Base-by-base conservation (phyloP, 2,888 invertebrate genomes). In the Stenichneumon culpator region DNA sequence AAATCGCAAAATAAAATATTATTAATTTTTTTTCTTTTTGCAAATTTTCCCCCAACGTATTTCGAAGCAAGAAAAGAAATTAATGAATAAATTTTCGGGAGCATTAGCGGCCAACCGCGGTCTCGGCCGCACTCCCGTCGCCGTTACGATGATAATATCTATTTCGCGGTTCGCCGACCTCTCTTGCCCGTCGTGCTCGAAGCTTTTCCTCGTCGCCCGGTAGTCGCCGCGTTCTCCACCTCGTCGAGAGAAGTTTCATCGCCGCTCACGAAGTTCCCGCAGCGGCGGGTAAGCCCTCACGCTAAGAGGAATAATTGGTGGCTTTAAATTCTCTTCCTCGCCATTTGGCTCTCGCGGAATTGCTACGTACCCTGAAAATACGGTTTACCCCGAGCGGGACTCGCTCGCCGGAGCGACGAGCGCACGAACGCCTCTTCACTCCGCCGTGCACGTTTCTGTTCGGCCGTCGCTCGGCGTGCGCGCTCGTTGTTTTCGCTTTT, bases 151-250 rank as follows among this genome's bases (percentile, higher is more conserved):
- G 65, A 79, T 65, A 60, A 72, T 54, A 72, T 65, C 25, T 52
- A 79, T 72, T 79, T 79, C 65, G 79, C 79, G 79, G 72, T 72
- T 79, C 72, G 72, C 79, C 70, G 79, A 79, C 72, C 79, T 65
- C 50, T 44, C 65, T 67, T 78, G 25, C 69, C 44, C n/a, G 14
- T 32, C 44, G 69, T 54, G 5, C 25, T 25, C 25, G n/a, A 47
- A 39, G 28, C 73, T 36, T 54, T 19, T 60, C 36, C 32, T 73
- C 73, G 73, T 73, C 60, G 57, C n/a, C 36, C 39, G 36, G 16
- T 16, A n/a, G 28, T 36, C 65, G 39, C 39, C 11, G 44, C 50
- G 50, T 68, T 68, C 44, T 16, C 65, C 65, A 65, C 65, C 68
- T 68, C 68, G 19, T 47, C 57, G 57, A 7, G 22, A 11, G 19